Evolutionary conservation across 35 echinoderm and acorn worm species (phyloP), one percentile per base, ranked within the genome.

Genomic region (Heliocidaris erythrogramma): DNA sequence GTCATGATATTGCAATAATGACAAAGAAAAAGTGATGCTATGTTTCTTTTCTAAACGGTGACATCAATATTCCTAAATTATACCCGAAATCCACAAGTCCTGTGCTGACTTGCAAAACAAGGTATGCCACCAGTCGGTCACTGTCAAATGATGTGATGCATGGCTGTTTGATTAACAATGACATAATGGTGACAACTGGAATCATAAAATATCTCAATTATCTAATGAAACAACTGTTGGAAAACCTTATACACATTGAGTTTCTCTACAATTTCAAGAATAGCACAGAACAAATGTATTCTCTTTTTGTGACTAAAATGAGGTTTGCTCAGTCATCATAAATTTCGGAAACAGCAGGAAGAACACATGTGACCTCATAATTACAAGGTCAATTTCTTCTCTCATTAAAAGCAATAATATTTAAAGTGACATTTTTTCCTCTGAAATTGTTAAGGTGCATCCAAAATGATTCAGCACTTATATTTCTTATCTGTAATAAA

Each of bases 201-300:
- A 78, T 24, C 18, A 78, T n/a, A 78, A 78, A 78, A 18, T 78
- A 78, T 78, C 65, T 78, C 65, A 78, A 78, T 78, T 78, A 78
- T 78, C 65, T 78, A 21, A 78, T 78, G n/a, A 42, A 78, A 78
- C 65, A 78, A 78, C 65, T 78, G 65, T 78, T 78, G 65, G n/a
- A 78, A 78, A 78, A 18, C 17, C 14, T 7, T 27, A 78, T 78
- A 78, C 21, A 78, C 6, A 27, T n/a, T 78, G 4, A 18, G 59
- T 12, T 60, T 12, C 59, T 42, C 59, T 52, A 27, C 27, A 78
- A 18, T 8, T n/a, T 42, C 35, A 42, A 42, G 35, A 42, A 42
- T 42, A 27, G 65, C 52, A 29, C 0, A 7, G 65, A 17, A 78
- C 18, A 52, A 52, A 52, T 52, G 49, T 52, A 5, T 52, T 52